A percentile compares a stretch with the other conserved stretches of the same genome.
These are phyloP conservation scores for Netelia melanura DNA, from an alignment of 2,888 invertebrate species.

Conservation along the genomic window DNA sequence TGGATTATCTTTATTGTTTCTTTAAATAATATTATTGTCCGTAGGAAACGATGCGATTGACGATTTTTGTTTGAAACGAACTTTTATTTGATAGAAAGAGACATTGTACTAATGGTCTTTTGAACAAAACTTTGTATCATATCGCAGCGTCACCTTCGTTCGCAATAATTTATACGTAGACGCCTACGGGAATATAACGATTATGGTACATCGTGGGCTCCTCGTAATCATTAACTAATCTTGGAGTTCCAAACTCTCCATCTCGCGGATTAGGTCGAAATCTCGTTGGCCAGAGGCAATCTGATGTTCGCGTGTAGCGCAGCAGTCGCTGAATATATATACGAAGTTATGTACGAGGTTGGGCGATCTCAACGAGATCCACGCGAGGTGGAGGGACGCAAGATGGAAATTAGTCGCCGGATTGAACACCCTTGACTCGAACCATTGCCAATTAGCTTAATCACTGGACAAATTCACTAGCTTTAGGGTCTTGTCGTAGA, in stretches of 20 bases:
- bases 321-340: conserved; percentile 18
- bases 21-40: too few species aligned
- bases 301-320: conserved; percentile 30
- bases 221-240: conserved; percentile 39
- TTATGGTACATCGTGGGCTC: conserved; percentile 6
- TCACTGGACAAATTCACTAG: conserved; percentile 77
- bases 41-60: too few species aligned
- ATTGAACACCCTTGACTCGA: conserved; percentile 66
- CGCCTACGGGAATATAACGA: conserved; percentile 13
- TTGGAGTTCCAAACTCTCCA: conserved; percentile 39
- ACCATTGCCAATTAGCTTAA: conserved; percentile 76
- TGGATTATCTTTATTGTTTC: too few species aligned
- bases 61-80: too few species aligned
- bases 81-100: too few species aligned
- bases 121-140: not conserved
- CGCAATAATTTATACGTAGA: not conserved
- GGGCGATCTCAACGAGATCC: conserved; percentile 29
- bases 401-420: conserved; percentile 62
- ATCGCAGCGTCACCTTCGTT: not conserved
- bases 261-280: conserved; percentile 39
- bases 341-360: not conserved
- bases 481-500: conserved; percentile 66
- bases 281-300: conserved; percentile 54
- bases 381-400: conserved; percentile 25
- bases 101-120: too few species aligned